Evolutionary conservation across 2,888 invertebrate genomes (phyloP).

Genomic region (Acheta domesticus): DNA sequence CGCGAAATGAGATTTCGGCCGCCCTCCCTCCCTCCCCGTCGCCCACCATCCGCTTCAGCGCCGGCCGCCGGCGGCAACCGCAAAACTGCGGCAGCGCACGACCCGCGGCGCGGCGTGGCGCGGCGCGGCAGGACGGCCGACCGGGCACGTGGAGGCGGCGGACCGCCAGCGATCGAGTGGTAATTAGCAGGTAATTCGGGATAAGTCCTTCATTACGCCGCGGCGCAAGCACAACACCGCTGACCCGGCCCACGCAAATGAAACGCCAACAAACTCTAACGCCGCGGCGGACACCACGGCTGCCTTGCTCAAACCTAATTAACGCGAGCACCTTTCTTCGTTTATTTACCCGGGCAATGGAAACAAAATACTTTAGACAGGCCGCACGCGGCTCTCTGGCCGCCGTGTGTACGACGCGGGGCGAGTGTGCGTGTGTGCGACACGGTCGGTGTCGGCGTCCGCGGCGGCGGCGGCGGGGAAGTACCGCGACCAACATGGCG

Average conservation of each 20-base stretch:
- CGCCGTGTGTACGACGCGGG: too few species aligned
- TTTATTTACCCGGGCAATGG: constrained; percentile 4
- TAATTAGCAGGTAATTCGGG: constrained; percentile 18
- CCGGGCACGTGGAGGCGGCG: neutral
- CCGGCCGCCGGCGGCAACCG: neutral
- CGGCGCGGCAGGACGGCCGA: neutral
- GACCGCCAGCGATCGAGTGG: neutral
- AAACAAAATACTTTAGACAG: neutral
- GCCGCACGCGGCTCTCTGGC: too few species aligned
- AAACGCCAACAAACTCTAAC: neutral
- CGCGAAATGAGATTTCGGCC: constrained; percentile 5
- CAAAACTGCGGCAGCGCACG: too few species aligned
- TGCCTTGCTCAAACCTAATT: constrained; percentile 2
- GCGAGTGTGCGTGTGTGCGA: neutral
- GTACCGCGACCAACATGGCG: neutral
- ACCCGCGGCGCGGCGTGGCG: too few species aligned
- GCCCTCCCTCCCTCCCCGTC: neutral
- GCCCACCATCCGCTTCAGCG: neutral
- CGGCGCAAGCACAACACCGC: neutral
- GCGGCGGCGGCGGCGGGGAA: neutral
- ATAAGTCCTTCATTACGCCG: constrained; percentile 6
- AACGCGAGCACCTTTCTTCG: neutral
- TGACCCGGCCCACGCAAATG: neutral
- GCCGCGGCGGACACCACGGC: neutral
- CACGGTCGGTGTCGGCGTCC: neutral